Evolutionary conservation across 2,888 invertebrate genomes (phyloP), one percentile per base, ranked within the genome.

Genomic region (Dryomyza anilis): DNA sequence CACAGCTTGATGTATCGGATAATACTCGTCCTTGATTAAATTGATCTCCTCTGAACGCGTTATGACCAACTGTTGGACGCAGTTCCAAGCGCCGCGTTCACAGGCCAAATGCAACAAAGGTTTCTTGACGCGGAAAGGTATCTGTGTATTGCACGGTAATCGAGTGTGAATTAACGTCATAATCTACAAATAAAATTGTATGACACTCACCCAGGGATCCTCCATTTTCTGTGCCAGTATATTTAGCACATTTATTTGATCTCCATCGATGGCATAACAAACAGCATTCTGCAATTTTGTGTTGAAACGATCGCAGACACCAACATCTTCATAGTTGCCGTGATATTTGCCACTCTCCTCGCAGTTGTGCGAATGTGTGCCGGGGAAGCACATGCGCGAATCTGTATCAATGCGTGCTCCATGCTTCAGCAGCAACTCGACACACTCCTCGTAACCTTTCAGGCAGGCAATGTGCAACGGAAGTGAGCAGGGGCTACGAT

Each of bases 1-100:
- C 19, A 90, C 90, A 14, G 91, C 89, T 76, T 90, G 89, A 79
- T 91, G 89, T 65, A 92, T 88, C n/a, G 92, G 91, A 79, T 89
- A 91, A 79, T 91, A 91, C 82, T 91, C 91, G 75, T 91, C 90
- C 79, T 88, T 89, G 64, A 89, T 87, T 67, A 88, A 19, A 80
- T 90, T 89, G 53, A 91, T 89, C 81, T 90, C 90, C 71, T 89
- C 89, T 39, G 87, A 86, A 45, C 90, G 77, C 70, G 89, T 87
- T 2, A 86, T 85, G 8, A 90, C 82, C 66, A 91, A 80, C 74
- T 88, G 88, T 74, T 89, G 88, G 2, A 89, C 89, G 80, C 90
- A 90, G 70, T 87, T 86, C 89, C 89, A 90, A 29, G 91, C 90
- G 19, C 89, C 90, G 33, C 89, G 83, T 75, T 90, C 90, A 73